A percentile compares a stretch with the other conserved stretches of the same genome.
phyloP scores from a whole-genome alignment of 2,797 vertebrate genomes.

The Anguilla obscura region DNA sequence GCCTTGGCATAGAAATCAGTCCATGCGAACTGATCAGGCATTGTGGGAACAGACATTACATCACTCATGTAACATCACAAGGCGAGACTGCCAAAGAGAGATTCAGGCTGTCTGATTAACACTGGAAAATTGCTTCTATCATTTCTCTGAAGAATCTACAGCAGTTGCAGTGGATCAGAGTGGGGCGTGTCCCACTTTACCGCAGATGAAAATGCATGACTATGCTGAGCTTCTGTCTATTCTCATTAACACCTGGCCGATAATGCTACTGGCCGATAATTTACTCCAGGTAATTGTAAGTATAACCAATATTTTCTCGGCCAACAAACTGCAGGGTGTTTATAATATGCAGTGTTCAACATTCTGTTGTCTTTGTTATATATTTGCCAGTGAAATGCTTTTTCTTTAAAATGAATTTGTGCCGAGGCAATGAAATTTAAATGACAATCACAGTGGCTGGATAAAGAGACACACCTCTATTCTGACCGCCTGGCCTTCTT shows the following conservation, averaged over 20 bases:
- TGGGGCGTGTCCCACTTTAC: background rate
- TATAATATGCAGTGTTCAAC: background rate
- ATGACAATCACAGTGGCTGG: background rate
- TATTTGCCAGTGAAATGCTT: background rate
- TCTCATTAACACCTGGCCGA: background rate
- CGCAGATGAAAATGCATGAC: background rate
- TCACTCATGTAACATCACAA: background rate
- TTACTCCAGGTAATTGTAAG: background rate
- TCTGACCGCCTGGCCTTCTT: background rate
- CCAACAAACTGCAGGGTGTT: background rate
- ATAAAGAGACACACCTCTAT: background rate
- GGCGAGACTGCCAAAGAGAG: background rate
- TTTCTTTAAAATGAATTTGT: background rate
- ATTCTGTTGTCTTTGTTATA: background rate
- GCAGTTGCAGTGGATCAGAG: background rate
- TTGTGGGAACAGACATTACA: slow-evolving; percentile 5
- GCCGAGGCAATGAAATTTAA: background rate
- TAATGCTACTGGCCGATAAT: background rate
- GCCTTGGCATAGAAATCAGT: background rate
- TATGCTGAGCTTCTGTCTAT: background rate
- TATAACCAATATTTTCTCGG: background rate
- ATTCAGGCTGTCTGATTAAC: background rate
- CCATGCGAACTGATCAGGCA: background rate
- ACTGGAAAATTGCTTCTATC: background rate
- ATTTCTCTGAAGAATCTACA: background rate